phyloP scores from a whole-genome alignment of 2,113 vertebrate species.

The Pterophyllum scalare region DNA sequence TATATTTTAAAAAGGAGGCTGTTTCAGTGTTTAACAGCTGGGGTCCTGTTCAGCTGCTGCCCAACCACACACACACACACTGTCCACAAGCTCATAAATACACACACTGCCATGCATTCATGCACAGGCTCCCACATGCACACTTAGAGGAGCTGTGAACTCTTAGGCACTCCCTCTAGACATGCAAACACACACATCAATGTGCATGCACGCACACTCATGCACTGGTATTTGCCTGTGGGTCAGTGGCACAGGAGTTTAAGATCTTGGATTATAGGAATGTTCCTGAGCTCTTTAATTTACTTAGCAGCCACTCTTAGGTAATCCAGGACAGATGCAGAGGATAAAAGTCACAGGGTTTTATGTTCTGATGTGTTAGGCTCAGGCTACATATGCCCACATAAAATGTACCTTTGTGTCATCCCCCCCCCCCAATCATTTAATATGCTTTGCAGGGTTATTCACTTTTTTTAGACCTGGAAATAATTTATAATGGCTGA shows the following conservation, averaged over 20 bases:
- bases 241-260: slow-evolving; percentile 49
- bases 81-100: slow-evolving; percentile 17
- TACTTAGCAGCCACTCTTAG: slow-evolving; percentile 61
- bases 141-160: slow-evolving; percentile 20
- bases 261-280: slow-evolving; percentile 62
- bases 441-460: not conserved
- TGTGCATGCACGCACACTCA: slow-evolving; percentile 2
- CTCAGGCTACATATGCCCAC: slow-evolving; percentile 16
- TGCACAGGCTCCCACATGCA: slow-evolving; percentile 3
- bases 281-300: slow-evolving; percentile 62
- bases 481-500: not conserved
- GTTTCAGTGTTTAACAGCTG: slow-evolving; percentile 34
- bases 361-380: slow-evolving; percentile 29
- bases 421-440: not conserved
- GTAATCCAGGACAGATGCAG: slow-evolving; percentile 66
- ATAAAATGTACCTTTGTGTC: slow-evolving; percentile 9
- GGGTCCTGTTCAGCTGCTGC: slow-evolving; percentile 40
- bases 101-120: slow-evolving; percentile 2
- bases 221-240: slow-evolving; percentile 27
- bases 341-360: slow-evolving; percentile 53
- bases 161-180: not conserved
- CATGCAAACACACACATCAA: not conserved
- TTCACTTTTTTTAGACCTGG: not conserved
- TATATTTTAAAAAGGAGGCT: slow-evolving; percentile 25
- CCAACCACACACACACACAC: slow-evolving; percentile 18